phyloP scores from a whole-genome alignment of 2,113 vertebrate species.

The Vidua macroura region DNA sequence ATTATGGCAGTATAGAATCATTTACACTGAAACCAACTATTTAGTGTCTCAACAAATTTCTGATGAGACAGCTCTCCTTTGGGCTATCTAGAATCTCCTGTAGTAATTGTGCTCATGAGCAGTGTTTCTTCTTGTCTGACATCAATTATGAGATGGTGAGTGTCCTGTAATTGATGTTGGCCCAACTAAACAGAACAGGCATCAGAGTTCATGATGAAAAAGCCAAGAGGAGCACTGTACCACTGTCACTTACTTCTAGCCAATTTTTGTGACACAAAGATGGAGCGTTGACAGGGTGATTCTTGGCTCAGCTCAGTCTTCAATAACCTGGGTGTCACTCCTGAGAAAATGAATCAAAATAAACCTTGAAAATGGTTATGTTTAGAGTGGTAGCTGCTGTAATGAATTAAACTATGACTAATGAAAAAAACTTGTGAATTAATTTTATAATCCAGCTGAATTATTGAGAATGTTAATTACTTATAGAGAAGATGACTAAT shows the following conservation, averaged over 20 bases:
- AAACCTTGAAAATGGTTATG: background rate
- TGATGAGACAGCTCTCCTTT: background rate
- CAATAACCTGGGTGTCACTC: background rate
- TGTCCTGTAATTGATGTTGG: background rate
- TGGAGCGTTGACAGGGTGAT: accelerated
- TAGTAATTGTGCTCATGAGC: background rate
- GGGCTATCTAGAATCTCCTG: background rate
- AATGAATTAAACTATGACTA: background rate
- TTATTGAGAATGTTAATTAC: background rate
- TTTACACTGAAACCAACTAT: background rate
- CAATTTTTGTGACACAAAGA: background rate
- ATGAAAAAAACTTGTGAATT: background rate
- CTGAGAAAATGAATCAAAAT: background rate
- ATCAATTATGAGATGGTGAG: background rate
- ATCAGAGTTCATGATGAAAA: background rate
- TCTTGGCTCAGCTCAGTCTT: background rate
- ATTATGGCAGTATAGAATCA: background rate
- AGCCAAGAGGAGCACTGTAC: background rate
- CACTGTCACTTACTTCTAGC: background rate
- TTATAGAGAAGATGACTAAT: background rate
- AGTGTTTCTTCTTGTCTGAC: background rate
- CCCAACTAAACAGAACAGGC: background rate
- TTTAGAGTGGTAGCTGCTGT: background rate
- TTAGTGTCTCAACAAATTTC: background rate
- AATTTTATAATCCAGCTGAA: background rate